Evolutionary conservation across 2,113 vertebrate species (phyloP), one percentile per base, ranked within the genome.

Genomic region (Rhinoderma darwinii): DNA sequence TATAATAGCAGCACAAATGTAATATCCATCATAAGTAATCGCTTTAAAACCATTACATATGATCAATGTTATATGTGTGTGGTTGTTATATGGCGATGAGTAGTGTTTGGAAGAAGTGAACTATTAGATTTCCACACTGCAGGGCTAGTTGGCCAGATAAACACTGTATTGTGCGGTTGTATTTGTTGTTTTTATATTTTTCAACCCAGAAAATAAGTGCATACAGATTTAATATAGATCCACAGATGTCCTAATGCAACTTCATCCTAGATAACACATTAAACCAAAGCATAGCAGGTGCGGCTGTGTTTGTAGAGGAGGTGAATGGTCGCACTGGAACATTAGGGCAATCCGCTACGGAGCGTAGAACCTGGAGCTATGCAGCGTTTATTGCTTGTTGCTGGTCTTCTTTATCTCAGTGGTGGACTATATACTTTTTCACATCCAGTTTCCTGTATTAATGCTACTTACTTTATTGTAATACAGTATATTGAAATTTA

Each of bases 1-100:
- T 81, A 56, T 63, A 81, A 5, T 25, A 39, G 27, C 32, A 4
- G 7, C 78, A 63, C 54, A 63, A 61, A 81, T 41, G 35, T 41
- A 63, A 41, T 56, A 81, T 81, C 41, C 9, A 63, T 81, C 56
- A 56, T 15, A 3, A 27, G 78, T 81, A 81, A 81, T 81, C 5
- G 54, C 9, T 41, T 81, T 37, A 81, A 81, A 56, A 59, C 63
- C n/a, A 81, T 81, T 81, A 81, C 78, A 43, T 3, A 15, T 56
- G 56, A 81, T 63, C 14, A 37, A 81, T 81, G 78, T 41, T 63
- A 41, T 22, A 41, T 81, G 41, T 63, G 54, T 63, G 78, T 15
- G 11, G 32, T 41, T 39, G 37, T 5, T 81, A 63, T 56, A 81
- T 41, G 78, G 78, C 37, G 15, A 18, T 56, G 56, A 81, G 37